A percentile compares a stretch with the other conserved stretches of the same genome.
These are phyloP conservation scores for Siphonodentalium dalli DNA, from an alignment of 2,888 invertebrate species.

Conservation along the genomic window DNA sequence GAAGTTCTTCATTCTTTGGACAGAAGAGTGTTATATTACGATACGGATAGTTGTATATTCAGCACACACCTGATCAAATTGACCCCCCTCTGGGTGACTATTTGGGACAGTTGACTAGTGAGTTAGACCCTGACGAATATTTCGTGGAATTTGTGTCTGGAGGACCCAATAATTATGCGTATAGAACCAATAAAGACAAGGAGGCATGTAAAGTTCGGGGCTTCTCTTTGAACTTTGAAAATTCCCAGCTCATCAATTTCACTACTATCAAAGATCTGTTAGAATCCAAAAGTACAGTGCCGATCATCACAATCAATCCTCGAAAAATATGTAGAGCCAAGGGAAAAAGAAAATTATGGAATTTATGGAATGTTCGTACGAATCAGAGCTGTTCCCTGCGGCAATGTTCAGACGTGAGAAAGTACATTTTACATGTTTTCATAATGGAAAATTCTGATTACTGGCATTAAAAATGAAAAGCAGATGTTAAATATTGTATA, in stretches of 20 bases:
- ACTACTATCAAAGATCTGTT: neutral
- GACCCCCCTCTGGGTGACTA: constrained; percentile 43
- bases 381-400: too few species aligned
- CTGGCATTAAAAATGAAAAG: too few species aligned
- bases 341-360: constrained; percentile 74
- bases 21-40: constrained; percentile 18
- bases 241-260: constrained; percentile 28
- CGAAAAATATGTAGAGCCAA: constrained; percentile 66
- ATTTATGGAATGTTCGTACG: too few species aligned
- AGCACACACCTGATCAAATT: constrained; percentile 1
- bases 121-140: constrained; percentile 40
- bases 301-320: constrained; percentile 19
- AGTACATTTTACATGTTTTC: too few species aligned
- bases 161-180: constrained; percentile 59
- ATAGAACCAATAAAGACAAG: too few species aligned
- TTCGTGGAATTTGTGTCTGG: constrained; percentile 40
- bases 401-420: too few species aligned
- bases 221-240: constrained; percentile 34
- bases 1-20: constrained; percentile 17
- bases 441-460: too few species aligned
- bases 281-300: too few species aligned
- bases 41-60: too few species aligned
- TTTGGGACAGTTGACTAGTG: constrained; percentile 59
- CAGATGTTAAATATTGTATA: too few species aligned
- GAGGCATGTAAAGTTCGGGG: constrained; percentile 41